Evolutionary conservation across 1,140 invertebrate genomes (phyloP).

Genomic region (Tribolium castaneum): DNA sequence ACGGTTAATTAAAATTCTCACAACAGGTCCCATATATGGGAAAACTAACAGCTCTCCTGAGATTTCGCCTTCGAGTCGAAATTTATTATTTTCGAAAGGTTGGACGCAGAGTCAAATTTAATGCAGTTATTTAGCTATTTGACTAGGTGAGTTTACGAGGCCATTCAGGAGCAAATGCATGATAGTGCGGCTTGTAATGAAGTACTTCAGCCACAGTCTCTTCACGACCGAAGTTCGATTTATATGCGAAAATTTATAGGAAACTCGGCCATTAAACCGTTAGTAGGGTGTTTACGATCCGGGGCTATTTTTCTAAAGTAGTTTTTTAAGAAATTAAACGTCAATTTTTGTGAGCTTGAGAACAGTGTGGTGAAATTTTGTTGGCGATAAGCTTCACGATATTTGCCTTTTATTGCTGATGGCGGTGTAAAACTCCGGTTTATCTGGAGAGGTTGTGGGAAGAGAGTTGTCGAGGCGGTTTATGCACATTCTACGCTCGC

Average conservation of each 20-base stretch:
- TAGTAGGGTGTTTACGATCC: conserved; percentile 12
- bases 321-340: background rate
- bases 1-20: background rate
- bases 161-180: conserved; percentile 7
- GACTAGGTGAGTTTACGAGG: conserved; percentile 3
- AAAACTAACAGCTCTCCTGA: background rate
- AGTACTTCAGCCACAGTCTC: background rate
- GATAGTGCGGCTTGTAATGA: background rate
- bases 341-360: background rate
- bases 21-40: background rate
- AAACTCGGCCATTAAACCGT: background rate
- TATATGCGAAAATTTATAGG: conserved; percentile 17
- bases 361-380: no score
- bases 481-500: conserved; percentile 42
- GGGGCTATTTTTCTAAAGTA: background rate
- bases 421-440: conserved; percentile 10
- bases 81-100: background rate
- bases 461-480: conserved; percentile 20
- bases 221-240: conserved; percentile 21
- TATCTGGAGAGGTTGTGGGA: background rate
- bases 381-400: background rate
- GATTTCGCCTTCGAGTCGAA: background rate
- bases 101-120: background rate
- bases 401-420: background rate
- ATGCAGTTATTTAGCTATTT: conserved; percentile 16